phyloP scores from a whole-genome alignment of 2,888 invertebrate genomes.

The Linnaemya tessellans region DNA sequence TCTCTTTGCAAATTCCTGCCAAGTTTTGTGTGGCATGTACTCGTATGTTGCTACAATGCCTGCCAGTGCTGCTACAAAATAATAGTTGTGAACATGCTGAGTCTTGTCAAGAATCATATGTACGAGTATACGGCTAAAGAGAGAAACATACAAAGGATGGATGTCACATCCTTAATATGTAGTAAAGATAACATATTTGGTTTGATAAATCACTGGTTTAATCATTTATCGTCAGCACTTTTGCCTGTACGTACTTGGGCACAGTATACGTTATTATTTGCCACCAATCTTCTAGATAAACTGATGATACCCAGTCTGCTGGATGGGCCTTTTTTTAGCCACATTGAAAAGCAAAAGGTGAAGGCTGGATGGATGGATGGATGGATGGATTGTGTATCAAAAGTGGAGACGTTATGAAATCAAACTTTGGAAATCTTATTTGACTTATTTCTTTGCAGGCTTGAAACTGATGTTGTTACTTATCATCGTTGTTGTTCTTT shows the following conservation, averaged over 20 bases:
- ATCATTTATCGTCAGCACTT: constrained; percentile 25
- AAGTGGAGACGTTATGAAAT: neutral
- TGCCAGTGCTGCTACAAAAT: neutral
- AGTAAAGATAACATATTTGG: constrained; percentile 37
- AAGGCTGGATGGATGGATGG: constrained; percentile 30
- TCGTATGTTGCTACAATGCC: too few relatives aligned
- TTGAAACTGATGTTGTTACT: constrained; percentile 23
- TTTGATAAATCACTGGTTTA: constrained; percentile 50
- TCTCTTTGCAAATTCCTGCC: neutral
- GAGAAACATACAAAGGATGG: constrained; percentile 48
- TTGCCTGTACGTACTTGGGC: constrained; percentile 23
- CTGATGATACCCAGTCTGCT: constrained; percentile 7
- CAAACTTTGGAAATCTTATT: constrained; percentile 9
- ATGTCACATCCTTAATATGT: constrained; percentile 51
- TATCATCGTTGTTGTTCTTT: constrained; percentile 14
- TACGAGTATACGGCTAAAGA: neutral
- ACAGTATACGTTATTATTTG: constrained; percentile 53
- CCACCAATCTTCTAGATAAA: constrained; percentile 58
- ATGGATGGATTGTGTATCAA: constrained; percentile 4
- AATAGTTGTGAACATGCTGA: constrained; percentile 30
- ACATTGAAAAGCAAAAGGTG: constrained; percentile 24
- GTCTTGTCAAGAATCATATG: constrained; percentile 27
- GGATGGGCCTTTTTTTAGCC: neutral
- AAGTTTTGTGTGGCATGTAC: neutral
- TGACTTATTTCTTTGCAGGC: neutral